Evolutionary conservation across 2,113 vertebrate species (phyloP).

Genomic region (Sapayoa aenigma): DNA sequence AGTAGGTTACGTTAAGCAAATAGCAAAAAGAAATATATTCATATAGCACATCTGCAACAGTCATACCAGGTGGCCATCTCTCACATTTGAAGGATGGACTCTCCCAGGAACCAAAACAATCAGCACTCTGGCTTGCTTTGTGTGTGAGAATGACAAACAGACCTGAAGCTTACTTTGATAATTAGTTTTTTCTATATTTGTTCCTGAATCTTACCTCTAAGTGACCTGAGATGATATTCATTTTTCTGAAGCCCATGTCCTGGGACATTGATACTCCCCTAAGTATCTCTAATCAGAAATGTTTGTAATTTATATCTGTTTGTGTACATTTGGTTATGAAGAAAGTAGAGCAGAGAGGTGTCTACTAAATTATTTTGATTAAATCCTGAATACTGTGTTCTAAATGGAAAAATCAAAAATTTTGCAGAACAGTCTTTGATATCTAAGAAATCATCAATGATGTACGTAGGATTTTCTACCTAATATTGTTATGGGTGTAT

Average conservation of each 20-base stretch:
- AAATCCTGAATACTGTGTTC: not conserved
- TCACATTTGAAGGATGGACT: not conserved
- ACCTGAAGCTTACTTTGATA: not conserved
- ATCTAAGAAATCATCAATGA: not conserved
- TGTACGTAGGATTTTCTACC: not conserved
- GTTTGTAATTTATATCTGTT: not conserved
- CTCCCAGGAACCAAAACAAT: not conserved
- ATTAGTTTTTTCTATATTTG: not conserved
- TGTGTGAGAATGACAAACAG: not conserved
- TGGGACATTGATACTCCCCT: not conserved
- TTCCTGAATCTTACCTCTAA: not conserved
- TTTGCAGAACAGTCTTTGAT: not conserved
- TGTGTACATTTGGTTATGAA: not conserved
- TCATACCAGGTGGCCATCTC: not conserved
- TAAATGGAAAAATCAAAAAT: not conserved
- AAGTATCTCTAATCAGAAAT: not conserved
- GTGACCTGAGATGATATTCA: not conserved
- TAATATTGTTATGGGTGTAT: not conserved
- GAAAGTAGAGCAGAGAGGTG: not conserved
- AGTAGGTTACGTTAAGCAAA: not conserved
- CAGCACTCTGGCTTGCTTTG: not conserved
- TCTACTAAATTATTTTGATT: not conserved
- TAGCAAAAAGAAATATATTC: not conserved
- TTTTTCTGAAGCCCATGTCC: not conserved
- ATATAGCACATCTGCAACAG: accelerated